Base-by-base conservation (phyloP, 2,113 vertebrate species). In the Albula goreensis region DNA sequence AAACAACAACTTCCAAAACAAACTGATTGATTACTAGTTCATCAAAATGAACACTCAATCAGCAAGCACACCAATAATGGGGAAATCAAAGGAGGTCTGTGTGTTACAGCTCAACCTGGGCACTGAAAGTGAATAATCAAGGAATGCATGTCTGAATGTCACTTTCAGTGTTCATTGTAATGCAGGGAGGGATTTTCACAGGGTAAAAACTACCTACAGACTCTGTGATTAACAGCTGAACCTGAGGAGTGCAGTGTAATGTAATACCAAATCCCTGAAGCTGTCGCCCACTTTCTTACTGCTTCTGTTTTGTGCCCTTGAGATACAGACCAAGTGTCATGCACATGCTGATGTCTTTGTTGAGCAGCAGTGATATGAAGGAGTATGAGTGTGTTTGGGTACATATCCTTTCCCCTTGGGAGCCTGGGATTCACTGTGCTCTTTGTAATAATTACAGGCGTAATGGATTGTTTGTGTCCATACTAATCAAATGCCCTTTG, bases 401-500 rank as follows among this genome's bases (percentile, higher is more conserved):
- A 74, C 22, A 74, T 74, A 74, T 31, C n/a, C 70, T 31, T 31
- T 74, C 22, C 70, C 70, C 2, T 10, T 31, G 70, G n/a, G 70
- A 31, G 8, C 10, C 70, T 31, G 70, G 2, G 25, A 25, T 22
- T 50, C 13, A 19, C 19, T 25, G 5, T 50, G 78, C 48, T 80
- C 78, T 80, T 50, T 80, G 78, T 19, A 50, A 22, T 50, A 50
- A 80, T 80, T 80, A 80, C 13, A 31, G 41, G 48, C 17, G 25
- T 49, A 80, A 80, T 50, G 50, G 78, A 80, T 80, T 50, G 70
- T 74, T 31, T 50, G 50, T 80, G 78, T 80, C 78, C 78, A 50
- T 80, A 80, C 50, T 80, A 49, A 80, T 80, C 78, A 80, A 80
- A 80, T 80, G 50, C 41, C 41, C 50, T 80, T 50, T 19, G 13